Base-by-base conservation (phyloP, 1,140 invertebrate species). In the Nasonia vitripennis region DNA sequence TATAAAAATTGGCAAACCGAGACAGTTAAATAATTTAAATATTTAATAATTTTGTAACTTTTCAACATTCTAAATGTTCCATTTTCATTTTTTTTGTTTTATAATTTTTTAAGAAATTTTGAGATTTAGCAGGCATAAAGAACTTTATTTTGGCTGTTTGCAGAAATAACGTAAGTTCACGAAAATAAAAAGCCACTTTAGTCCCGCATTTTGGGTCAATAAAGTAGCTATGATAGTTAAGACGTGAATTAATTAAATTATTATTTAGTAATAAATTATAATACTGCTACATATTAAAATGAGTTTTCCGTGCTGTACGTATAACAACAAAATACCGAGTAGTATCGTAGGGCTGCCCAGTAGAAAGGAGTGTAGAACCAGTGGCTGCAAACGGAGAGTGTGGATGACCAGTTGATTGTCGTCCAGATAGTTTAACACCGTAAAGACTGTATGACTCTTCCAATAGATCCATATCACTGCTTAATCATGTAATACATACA, bases 391-490 rank as follows among this genome's bases (percentile, higher is more conserved):
- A 91, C 87, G 92, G 90, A 90, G 93, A 92, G 89, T 94, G 91
- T 87, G 93, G 91, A 84, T 94, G 93, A 89, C 94, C 94, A 86
- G 92, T 87, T 88, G 92, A 94, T 91, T 95, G 95, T 87, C 94
- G 93, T 79, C 94, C 93, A 55, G 96, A 92, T 86, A 95, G 94
- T 92, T 96, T 96, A 87, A 96, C 96, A 68, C 96, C 96, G 91
- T 97, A 97, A 90, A 97, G 93, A 83, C 95, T 96, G 92, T 97
- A 97, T 79, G 96, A 95, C 90, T 97, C 96, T 90, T 97, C 96
- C 88, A 96, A 94, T 74, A 97, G 94, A 87, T 96, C 95, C 83
- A 95, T 95, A 91, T 97, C 96, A 90, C 96, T 97, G 93, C 92
- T 89, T 89, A 91, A 87, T 89, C 91, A 90, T 90, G 92, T 92